Evolutionary conservation across 2,113 vertebrate species (phyloP), one percentile per base, ranked within the genome.

Genomic region (Pedetes capensis): DNA sequence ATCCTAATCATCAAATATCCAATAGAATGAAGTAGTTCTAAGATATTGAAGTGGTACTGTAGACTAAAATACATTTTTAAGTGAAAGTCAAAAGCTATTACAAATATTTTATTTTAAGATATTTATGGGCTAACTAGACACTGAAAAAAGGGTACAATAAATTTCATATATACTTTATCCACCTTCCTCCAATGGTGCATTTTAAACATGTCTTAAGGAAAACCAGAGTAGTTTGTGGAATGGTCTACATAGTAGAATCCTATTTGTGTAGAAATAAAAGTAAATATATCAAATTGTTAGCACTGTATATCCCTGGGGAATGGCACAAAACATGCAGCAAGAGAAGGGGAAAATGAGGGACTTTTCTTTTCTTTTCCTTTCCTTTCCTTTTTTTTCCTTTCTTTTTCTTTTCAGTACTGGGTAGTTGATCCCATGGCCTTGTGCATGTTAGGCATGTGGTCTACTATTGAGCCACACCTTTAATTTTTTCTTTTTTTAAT

Each of bases 261-360:
- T 87, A 68, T 71, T n/a, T 91, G 20, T 61, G 17, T 94, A 75
- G 93, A 95, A 89, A 82, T 29, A 59, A 88, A 97, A 76, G 23
- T n/a, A 75, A 92, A 69, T 25, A 27, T 16, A 42, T 51, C n/a
- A 72, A 72, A 91, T 44, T 78, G 9, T 84, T 44, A 85, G 42
- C 3, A 29, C 1, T 91, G 57, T 13, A 6, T 49, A 37, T 80
- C 53, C 80, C 47, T 76, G 27, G 49, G n/a, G 17, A 55, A 37
- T 10, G 5, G 49, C 18, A 29, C 49, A 44, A 25, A 53, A 64
- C 42, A 37, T 59, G 14, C 27, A 82, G 32, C 6, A 89, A 44
- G 25, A 63, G 69, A 37, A 94, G n/a, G 63, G 84, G 22, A 51
- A 85, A 82, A 37, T 27, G 20, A 66, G 59, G 9, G 12, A 71